These are phyloP conservation scores for Cryptotis parvus DNA, from an alignment of 2,113 vertebrate species.

Conservation along the genomic window DNA sequence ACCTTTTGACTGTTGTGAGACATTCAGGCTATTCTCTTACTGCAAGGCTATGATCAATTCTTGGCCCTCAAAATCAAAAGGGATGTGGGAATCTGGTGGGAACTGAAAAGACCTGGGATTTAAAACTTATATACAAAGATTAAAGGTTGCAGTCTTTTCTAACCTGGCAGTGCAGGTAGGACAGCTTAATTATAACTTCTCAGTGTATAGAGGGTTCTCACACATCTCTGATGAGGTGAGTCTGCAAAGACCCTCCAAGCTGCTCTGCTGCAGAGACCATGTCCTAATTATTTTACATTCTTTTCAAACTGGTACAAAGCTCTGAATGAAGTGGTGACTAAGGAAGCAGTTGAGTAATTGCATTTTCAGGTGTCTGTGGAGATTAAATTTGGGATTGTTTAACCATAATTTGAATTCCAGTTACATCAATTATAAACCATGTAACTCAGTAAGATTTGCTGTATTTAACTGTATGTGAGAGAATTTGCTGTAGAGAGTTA, in stretches of 20 bases:
- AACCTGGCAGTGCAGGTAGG: neutral
- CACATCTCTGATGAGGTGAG: slow-evolving; percentile 25
- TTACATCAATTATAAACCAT: neutral
- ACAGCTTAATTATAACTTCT: slow-evolving; percentile 43
- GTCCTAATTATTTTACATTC: slow-evolving; percentile 17
- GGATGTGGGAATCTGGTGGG: slow-evolving; percentile 60
- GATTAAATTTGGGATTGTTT: neutral
- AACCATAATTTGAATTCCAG: slow-evolving; percentile 21
- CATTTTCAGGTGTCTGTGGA: neutral
- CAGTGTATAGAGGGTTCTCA: neutral
- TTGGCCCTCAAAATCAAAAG: slow-evolving; percentile 52
- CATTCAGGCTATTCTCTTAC: slow-evolving; percentile 37
- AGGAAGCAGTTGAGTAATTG: slow-evolving; percentile 17
- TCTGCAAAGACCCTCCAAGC: neutral
- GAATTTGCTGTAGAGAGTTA: neutral
- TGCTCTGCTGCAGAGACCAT: neutral
- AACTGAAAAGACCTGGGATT: slow-evolving; percentile 36
- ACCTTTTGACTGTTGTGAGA: slow-evolving; percentile 4
- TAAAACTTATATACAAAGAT: slow-evolving; percentile 33
- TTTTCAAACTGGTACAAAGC: neutral
- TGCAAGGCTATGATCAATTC: slow-evolving; percentile 40
- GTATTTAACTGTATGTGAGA: neutral
- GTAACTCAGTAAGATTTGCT: neutral
- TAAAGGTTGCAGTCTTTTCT: slow-evolving; percentile 35
- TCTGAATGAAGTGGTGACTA: slow-evolving; percentile 22